Base-by-base conservation (phyloP, 2,888 invertebrate genomes). In the Drosophila mercatorum region DNA sequence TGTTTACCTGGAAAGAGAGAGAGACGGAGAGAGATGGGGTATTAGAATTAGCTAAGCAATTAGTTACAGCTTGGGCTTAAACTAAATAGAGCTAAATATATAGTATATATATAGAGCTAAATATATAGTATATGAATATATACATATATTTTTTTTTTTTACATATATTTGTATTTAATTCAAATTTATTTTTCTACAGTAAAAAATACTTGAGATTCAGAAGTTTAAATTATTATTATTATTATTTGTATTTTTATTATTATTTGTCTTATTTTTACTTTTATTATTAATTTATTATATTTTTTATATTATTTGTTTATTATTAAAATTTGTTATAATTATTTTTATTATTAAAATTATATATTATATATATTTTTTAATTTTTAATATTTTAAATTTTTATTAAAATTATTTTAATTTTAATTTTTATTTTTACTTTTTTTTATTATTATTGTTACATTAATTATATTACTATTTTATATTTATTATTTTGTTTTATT, bases 1-100 rank as follows among this genome's bases (percentile, higher is more conserved):
- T 68, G 56, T 46, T 80, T 80, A 80, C 80, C 80, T 80, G 75
- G 8, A 34, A 5, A 57, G 34, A 57, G 31, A 57, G 31, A 62
- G 28, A 10, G 52, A 22, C 2, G 40, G 8, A 34, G 6, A 57
- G 28, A 57, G 36, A 62, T 22, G 8, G 38, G 22, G 43, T 5
- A 51, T 51, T 51, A 34, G 49, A 34, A 34, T 49, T 34, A n/a
- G 28, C 34, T 34, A 11, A 67, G 63, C 22, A 62, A 61, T 67
- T 60, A 51, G 31, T 31, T 46, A 47, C 31, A 2, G 2, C 14
- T 53, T 43, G 1, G 11, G 41, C 14, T 31, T 22, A 22, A 11
- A 26, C 7, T 2, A 31, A 4, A 51, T 31, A 4, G 10, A 51
- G 4, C 11, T 52, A n/a, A 31, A 34, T 41, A 49, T 41, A n/a